These are phyloP conservation scores for Dasypus novemcinctus DNA, from an alignment of 2,113 vertebrate species.

Conservation along the genomic window DNA sequence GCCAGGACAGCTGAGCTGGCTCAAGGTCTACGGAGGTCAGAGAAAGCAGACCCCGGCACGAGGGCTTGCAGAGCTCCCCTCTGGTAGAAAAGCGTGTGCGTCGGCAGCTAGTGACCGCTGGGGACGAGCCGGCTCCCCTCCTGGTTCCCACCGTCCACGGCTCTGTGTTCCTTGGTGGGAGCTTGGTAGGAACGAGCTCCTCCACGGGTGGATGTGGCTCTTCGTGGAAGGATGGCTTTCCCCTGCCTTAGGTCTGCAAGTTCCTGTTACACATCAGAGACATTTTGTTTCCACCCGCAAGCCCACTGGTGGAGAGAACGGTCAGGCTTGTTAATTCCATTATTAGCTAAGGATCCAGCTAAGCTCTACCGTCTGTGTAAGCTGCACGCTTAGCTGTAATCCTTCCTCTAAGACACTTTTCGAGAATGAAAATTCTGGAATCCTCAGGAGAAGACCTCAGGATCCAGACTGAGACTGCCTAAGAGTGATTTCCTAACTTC, in stretches of 20 bases:
- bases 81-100: accelerated
- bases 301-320: no score
- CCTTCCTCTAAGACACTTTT: background rate
- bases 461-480: background rate
- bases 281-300: background rate
- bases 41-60: accelerated
- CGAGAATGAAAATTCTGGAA: background rate
- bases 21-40: background rate
- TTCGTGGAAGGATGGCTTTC: background rate
- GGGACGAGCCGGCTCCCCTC: accelerated
- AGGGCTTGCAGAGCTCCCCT: background rate
- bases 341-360: background rate
- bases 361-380: background rate
- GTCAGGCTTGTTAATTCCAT: no score
- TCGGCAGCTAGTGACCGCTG: no score
- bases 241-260: background rate
- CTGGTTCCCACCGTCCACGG: background rate
- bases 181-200: no score
- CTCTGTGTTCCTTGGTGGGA: background rate
- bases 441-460: background rate
- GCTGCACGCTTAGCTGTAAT: background rate
- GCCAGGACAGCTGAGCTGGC: background rate
- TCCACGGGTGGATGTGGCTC: background rate
- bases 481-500: background rate
- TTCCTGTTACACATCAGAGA: background rate